A percentile compares a stretch with the other conserved stretches of the same genome.
Conservation (phyloP, 2,888 invertebrate genomes). For the Linyphia triangularis region DNA sequence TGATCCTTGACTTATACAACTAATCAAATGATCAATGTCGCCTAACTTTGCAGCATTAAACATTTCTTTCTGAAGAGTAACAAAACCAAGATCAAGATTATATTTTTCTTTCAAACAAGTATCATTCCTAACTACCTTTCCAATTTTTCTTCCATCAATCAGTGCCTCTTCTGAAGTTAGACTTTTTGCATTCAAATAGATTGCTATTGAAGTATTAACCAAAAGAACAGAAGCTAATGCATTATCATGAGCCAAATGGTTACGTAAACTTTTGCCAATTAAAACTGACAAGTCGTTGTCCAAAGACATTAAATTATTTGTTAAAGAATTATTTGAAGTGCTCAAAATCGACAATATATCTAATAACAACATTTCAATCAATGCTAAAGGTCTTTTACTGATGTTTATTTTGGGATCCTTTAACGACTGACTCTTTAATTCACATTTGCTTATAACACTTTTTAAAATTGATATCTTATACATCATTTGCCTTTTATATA, state of each 20-base stretch:
- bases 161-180: not conserved
- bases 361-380: not conserved
- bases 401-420: not conserved
- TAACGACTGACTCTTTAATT: not conserved
- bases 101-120: not conserved
- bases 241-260: slow-evolving; percentile 52
- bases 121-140: slow-evolving; percentile 14
- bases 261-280: slow-evolving; percentile 45
- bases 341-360: not conserved
- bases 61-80: slow-evolving; percentile 3
- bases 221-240: not conserved
- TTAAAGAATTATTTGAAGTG: not conserved
- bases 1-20: slow-evolving; percentile 25
- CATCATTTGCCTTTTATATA: not conserved
- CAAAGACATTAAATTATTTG: slow-evolving; percentile 18
- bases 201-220: not conserved
- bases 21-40: not conserved
- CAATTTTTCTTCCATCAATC: not conserved
- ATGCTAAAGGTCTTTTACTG: slow-evolving; percentile 3
- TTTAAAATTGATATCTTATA: not conserved
- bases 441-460: slow-evolving; percentile 3
- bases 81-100: not conserved
- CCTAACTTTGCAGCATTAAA: slow-evolving; percentile 20
- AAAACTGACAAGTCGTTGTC: slow-evolving; percentile 4
- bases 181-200: slow-evolving; percentile 31